These are phyloP conservation scores for Montipora foliosa DNA, from an alignment of 64 coral and sea anemone species.

Conservation along the genomic window DNA sequence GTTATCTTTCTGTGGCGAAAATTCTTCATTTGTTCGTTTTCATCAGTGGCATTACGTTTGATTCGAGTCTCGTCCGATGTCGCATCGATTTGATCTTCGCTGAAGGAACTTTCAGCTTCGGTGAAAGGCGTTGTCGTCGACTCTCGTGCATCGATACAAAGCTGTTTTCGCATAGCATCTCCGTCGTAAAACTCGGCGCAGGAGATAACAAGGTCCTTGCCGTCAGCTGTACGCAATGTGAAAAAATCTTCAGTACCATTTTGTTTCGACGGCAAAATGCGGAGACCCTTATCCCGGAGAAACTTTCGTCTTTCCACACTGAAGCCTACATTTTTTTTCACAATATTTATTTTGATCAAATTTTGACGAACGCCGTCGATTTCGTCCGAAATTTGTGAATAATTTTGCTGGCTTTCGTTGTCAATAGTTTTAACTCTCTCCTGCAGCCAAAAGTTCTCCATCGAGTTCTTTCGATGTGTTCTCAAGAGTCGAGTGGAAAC, in stretches of 20 bases:
- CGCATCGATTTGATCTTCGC: background rate
- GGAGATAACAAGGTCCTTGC: slow-evolving; percentile 53
- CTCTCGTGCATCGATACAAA: slow-evolving; percentile 23
- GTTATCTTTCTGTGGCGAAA: slow-evolving; percentile 69
- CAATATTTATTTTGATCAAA: slow-evolving; percentile 75
- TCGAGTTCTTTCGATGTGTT: slow-evolving; percentile 82
- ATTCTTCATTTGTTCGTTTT: slow-evolving; percentile 4
- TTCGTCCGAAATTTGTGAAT: slow-evolving; percentile 85
- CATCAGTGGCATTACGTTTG: background rate
- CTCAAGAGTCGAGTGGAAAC: slow-evolving; percentile 79
- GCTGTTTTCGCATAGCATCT: slow-evolving; percentile 41
- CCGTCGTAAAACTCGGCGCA: slow-evolving; percentile 77
- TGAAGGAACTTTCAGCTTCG: slow-evolving; percentile 19
- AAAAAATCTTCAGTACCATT: slow-evolving; percentile 18
- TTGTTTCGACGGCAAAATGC: slow-evolving; percentile 52
- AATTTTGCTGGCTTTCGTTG: slow-evolving; percentile 71
- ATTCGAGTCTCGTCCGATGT: background rate
- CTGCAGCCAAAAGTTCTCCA: slow-evolving; percentile 77
- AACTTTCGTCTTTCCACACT: slow-evolving; percentile 85
- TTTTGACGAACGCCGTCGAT: slow-evolving; percentile 91
- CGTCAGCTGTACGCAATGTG: slow-evolving; percentile 52
- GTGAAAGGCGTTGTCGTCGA: background rate
- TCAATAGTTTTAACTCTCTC: slow-evolving; percentile 75
- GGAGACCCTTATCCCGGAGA: slow-evolving; percentile 74
- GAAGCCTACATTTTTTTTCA: slow-evolving; percentile 71